A percentile compares a stretch with the other conserved stretches of the same genome.
Evolutionary conservation across 2,888 invertebrate species (phyloP).

Genomic region (Drosophila mercatorum): DNA sequence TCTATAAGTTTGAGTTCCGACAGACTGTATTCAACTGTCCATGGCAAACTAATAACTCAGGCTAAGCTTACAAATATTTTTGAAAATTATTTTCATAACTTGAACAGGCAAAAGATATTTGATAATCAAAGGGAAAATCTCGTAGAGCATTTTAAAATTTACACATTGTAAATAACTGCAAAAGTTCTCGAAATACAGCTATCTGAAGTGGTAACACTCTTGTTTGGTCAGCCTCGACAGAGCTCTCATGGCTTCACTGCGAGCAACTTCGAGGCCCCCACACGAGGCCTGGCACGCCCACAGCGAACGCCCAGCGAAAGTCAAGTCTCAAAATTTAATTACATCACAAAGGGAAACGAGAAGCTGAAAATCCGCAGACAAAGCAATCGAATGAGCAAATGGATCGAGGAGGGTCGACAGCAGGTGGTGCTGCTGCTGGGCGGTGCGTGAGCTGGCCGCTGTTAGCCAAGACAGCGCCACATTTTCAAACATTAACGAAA

Average conservation of each 20-base stretch:
- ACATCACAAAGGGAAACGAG: slow-evolving; percentile 48
- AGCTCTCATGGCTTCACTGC: not conserved
- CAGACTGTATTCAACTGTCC: not conserved
- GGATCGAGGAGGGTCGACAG: not conserved
- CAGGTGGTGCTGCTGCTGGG: slow-evolving; percentile 2
- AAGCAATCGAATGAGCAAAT: slow-evolving; percentile 21
- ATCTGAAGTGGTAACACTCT: too few species aligned
- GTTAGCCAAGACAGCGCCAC: slow-evolving; percentile 47
- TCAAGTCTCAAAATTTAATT: slow-evolving; percentile 64
- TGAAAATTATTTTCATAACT: not conserved
- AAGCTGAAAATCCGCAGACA: slow-evolving; percentile 19
- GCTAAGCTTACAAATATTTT: too few species aligned
- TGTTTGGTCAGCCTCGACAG: not conserved
- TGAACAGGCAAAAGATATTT: not conserved
- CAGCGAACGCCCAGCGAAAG: slow-evolving; percentile 1
- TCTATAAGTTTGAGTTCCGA: not conserved
- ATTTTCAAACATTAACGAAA: slow-evolving; percentile 73
- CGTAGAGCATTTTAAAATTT: not conserved
- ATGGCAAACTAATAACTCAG: too few species aligned
- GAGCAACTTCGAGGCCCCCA: not conserved
- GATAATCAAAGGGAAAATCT: not conserved
- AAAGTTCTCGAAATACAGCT: too few species aligned
- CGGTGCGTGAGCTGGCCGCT: slow-evolving; percentile 8
- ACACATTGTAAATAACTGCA: not conserved
- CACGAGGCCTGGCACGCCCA: too few species aligned